Conservation (phyloP, 2,888 invertebrate species). For the Laothoe populi region DNA sequence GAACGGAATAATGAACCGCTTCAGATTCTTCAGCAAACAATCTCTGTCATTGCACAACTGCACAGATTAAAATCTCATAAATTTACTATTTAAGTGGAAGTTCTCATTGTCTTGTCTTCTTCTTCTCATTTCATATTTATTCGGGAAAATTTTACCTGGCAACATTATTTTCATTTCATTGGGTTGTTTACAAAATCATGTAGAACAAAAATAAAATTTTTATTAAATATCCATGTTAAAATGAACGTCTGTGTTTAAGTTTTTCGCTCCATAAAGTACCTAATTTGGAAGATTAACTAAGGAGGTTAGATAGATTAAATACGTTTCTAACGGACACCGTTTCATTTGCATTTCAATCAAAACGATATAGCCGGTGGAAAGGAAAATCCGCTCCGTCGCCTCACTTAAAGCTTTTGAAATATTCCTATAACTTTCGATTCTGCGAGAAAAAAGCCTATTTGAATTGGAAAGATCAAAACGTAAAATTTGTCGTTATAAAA, state of each 20-base stretch:
- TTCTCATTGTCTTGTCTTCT: conserved; percentile 30
- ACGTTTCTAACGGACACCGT: conserved; percentile 76
- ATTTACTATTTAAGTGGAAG: conserved; percentile 45
- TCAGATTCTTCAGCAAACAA: conserved; percentile 69
- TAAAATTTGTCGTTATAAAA: conserved; percentile 81
- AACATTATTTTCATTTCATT: neutral
- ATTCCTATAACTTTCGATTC: conserved; percentile 83
- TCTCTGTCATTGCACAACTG: conserved; percentile 60
- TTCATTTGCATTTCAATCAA: conserved; percentile 84
- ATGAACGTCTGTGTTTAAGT: conserved; percentile 27
- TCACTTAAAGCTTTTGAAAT: conserved; percentile 83
- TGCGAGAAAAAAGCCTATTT: conserved; percentile 81
- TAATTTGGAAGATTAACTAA: conserved; percentile 69
- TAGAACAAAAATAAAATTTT: too few relatives aligned
- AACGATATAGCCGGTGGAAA: conserved; percentile 80
- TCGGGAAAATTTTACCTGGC: neutral
- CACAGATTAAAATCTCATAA: conserved; percentile 60
- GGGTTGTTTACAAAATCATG: neutral
- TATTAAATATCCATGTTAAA: neutral
- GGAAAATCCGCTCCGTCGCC: conserved; percentile 81
- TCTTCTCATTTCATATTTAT: conserved; percentile 6
- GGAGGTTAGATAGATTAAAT: conserved; percentile 74
- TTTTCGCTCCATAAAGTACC: conserved; percentile 46
- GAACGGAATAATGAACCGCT: conserved; percentile 71
- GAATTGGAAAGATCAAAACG: conserved; percentile 84